Conservation (phyloP, 2,113 vertebrate species). For the Mormyrus lacerda region DNA sequence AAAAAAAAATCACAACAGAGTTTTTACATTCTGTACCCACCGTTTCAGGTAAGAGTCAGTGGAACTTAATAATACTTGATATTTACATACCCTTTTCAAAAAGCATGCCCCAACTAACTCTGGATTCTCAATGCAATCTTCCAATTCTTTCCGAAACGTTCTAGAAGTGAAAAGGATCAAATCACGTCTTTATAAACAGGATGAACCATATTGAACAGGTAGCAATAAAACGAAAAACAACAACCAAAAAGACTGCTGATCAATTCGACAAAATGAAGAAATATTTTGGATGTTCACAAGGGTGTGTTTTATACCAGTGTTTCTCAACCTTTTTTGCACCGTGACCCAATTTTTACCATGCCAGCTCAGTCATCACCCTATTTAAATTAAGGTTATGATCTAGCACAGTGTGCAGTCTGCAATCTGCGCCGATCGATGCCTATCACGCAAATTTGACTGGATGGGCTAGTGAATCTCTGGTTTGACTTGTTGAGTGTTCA, state of each 20-base stretch:
- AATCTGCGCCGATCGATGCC: too few species aligned
- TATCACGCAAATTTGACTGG: too few species aligned
- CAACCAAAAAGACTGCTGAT: not conserved
- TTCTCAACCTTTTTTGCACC: too few species aligned
- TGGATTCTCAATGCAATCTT: constrained; percentile 79
- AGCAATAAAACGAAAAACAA: not conserved
- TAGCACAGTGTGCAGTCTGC: too few species aligned
- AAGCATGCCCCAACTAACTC: constrained; percentile 84
- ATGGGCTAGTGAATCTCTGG: too few species aligned
- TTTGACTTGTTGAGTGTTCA: too few species aligned
- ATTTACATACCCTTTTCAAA: constrained; percentile 80
- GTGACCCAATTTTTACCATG: too few species aligned
- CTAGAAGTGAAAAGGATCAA: constrained; percentile 46
- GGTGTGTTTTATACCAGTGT: not conserved
- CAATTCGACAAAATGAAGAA: not conserved
- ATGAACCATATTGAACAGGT: not conserved
- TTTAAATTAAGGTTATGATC: too few species aligned
- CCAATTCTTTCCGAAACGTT: constrained; percentile 84
- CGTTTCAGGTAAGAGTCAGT: not conserved
- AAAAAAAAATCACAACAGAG: constrained; percentile 27
- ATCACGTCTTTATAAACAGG: not conserved
- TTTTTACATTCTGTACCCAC: not conserved
- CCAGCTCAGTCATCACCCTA: too few species aligned
- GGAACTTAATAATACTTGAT: not conserved
- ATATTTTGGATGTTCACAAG: not conserved